A percentile compares a stretch with the other conserved stretches of the same genome.
Conservation (phyloP, 2,113 vertebrate species). For the Chascanopsetta lugubris region DNA sequence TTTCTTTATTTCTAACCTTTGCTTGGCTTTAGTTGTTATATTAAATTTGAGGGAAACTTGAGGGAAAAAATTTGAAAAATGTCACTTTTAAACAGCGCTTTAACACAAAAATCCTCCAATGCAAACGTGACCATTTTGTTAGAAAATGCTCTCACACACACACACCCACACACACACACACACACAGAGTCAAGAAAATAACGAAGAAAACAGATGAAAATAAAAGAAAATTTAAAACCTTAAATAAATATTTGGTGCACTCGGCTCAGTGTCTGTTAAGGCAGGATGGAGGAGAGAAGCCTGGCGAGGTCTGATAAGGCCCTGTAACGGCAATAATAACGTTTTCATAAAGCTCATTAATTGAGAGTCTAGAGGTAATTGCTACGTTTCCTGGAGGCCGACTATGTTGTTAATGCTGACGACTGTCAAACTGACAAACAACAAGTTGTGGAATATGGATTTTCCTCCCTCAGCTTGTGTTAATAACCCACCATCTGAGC, state of each 20-base stretch:
- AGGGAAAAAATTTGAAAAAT: constrained; percentile 7
- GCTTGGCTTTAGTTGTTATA: not conserved
- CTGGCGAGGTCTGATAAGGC: constrained; percentile 82
- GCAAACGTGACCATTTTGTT: constrained; percentile 46
- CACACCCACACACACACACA: constrained; percentile 1
- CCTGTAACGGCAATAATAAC: constrained; percentile 80
- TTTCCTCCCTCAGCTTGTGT: constrained; percentile 75
- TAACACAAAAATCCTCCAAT: constrained; percentile 42
- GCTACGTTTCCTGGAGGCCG: constrained; percentile 80
- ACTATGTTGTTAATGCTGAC: constrained; percentile 80
- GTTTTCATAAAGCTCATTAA: constrained; percentile 83
- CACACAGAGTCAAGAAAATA: not conserved
- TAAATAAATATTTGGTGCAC: constrained; percentile 68
- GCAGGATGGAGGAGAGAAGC: constrained; percentile 62
- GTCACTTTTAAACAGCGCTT: constrained; percentile 55
- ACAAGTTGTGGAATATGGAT: constrained; percentile 82
- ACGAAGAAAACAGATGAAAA: constrained; percentile 12
- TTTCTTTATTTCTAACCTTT: too few species aligned
- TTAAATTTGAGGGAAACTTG: constrained; percentile 14
- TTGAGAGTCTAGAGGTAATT: constrained; percentile 83
- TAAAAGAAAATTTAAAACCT: constrained; percentile 51
- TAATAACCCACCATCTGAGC: constrained; percentile 83
- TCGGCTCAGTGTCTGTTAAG: constrained; percentile 61
- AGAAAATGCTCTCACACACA: not conserved
- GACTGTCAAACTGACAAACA: constrained; percentile 85